Evolutionary conservation across 2,888 invertebrate genomes (phyloP), one percentile per base, ranked within the genome.

Genomic region (Eristalinus aeneus): DNA sequence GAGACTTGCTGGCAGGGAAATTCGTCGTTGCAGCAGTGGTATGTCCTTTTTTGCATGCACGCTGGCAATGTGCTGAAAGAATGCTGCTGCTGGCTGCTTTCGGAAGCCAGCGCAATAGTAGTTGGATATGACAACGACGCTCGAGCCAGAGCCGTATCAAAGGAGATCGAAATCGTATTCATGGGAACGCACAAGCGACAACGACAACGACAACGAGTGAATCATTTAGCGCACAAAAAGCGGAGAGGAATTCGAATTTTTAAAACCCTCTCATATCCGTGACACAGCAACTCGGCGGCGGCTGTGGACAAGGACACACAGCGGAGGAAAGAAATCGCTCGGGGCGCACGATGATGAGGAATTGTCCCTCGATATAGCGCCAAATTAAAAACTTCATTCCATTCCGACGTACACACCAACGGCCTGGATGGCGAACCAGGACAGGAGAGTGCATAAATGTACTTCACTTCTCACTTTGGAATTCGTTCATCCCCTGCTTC

Each of bases 121-220:
- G 46, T 46, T 68, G 68, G 68, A 85, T 85, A 81, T 85, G 75
- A 80, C 85, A 69, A 73, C 72, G 53, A 67, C 68, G 74, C 69
- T 5, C 68, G 11, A 63, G 56, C 39, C 39, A 39, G 53, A 77
- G 60, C 20, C 11, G n/a, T 32, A 69, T 64, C 75, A 80, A 71
- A 86, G 77, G 71, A 78, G 77, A 82, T 86, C 78, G 61, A 77
- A 82, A 86, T 86, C 86, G 78, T 82, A 86, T 86, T 74, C 86
- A 82, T 86, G 82, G 82, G 64, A 23, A 77, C 73, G 60, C 71
- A 11, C 71, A 53, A 8, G 34, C 32, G 23, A 56, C 11, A 16
- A 39, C 39, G 23, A 69, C 32, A 16, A 56, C 11, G 27, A 39
- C 39, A n/a, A 69, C 54, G 58, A 69, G 54, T 34, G 64, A 34